These are phyloP conservation scores for Dromiciops gliroides DNA, from an alignment of 2,113 vertebrate species.

Conservation along the genomic window DNA sequence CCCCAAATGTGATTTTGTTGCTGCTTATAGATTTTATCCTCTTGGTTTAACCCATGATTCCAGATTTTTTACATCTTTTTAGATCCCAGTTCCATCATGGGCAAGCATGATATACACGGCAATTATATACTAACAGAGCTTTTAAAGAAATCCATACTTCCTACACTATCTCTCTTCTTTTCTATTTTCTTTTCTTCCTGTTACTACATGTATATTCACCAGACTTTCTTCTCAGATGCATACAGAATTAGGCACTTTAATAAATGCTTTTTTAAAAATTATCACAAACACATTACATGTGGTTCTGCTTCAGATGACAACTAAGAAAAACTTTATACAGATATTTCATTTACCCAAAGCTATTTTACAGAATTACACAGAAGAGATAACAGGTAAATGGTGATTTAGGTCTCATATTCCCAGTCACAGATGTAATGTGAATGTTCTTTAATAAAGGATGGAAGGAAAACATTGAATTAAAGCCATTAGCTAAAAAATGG, in stretches of 20 bases:
- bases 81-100: background rate
- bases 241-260: conserved; percentile 15
- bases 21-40: background rate
- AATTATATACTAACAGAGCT: too few relatives aligned
- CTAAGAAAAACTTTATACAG: conserved; percentile 19
- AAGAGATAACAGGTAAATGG: conserved; percentile 14
- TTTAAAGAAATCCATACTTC: background rate
- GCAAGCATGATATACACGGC: background rate
- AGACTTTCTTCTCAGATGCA: background rate
- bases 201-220: background rate
- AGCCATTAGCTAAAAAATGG: conserved; percentile 21
- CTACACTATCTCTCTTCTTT: background rate
- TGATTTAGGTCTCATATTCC: background rate
- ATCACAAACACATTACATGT: conserved; percentile 6
- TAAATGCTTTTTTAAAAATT: conserved; percentile 20
- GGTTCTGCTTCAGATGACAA: background rate
- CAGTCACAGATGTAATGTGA: background rate
- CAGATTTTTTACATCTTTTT: background rate
- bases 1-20: background rate
- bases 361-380: conserved; percentile 36
- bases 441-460: background rate
- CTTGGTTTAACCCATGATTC: background rate
- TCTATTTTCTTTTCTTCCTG: background rate
- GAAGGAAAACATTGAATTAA: background rate
- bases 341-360: conserved; percentile 21